Conservation (phyloP, 2,113 vertebrate genomes). For the Telmatochromis brichardi region DNA sequence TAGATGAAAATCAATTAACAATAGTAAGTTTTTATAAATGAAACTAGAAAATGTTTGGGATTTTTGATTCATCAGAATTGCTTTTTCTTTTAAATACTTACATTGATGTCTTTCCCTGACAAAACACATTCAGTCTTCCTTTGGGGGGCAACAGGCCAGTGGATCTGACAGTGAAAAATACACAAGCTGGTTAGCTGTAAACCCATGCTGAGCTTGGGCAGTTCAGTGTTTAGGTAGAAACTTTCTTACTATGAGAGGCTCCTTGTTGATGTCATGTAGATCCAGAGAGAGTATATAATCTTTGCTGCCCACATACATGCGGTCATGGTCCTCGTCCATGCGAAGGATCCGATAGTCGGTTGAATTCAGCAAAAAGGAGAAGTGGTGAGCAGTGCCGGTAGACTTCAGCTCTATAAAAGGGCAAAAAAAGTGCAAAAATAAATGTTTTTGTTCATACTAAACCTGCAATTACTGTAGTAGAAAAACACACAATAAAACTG, state of each 20-base stretch:
- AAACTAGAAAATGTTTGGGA: background rate
- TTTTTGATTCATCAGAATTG: background rate
- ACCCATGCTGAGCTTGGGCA: background rate
- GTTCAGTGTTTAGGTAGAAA: background rate
- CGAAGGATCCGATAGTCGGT: conserved; percentile 94
- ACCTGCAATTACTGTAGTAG: background rate
- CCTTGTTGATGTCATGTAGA: conserved; percentile 97
- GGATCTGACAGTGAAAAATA: conserved; percentile 75
- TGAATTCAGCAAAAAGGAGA: conserved; percentile 95
- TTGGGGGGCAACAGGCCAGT: conserved; percentile 90
- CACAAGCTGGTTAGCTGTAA: conserved; percentile 3
- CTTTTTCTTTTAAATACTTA: conserved; percentile 68
- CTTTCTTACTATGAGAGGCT: conserved; percentile 91
- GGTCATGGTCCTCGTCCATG: conserved; percentile 98
- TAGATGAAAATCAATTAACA: background rate
- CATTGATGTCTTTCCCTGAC: conserved; percentile 93
- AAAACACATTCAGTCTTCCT: conserved; percentile 94
- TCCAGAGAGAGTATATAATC: conserved; percentile 95
- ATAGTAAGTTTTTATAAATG: background rate
- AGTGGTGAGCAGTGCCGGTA: conserved; percentile 91
- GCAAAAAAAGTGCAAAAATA: background rate
- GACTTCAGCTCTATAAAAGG: conserved; percentile 82
- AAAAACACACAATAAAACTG: conserved; percentile 7
- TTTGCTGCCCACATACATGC: conserved; percentile 99
- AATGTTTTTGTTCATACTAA: conserved; percentile 15